Base-by-base conservation (phyloP, 2,797 vertebrate species). In the Hydrolagus colliei region DNA sequence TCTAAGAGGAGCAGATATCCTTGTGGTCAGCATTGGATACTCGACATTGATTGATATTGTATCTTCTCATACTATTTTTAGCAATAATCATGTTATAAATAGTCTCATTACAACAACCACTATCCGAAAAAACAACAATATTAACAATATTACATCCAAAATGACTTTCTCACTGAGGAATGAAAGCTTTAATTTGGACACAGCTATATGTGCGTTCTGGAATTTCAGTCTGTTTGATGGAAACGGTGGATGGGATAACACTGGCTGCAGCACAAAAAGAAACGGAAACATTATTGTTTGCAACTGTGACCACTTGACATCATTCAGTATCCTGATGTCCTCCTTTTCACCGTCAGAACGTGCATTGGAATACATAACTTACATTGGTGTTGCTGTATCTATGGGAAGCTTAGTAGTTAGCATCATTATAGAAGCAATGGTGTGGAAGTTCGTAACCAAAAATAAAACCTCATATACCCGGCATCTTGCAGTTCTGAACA, bases 271-370 rank as follows among this genome's bases (percentile, higher is more conserved):
- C 0, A 0, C 89, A 9, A 87, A 87, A 12, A 20, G 61, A 0
- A 0, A 0, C 0, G 88, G 88, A 0, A 0, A 87, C 76, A 84
- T 20, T 0, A 90, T 96, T 11, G 89, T 73, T 35, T 98, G 97
- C 80, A 88, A 10, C 74, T 98, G 96, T 87, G 89, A 91, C 90
- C 97, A 98, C 86, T 90, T 97, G 85, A 98, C 97, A 0, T 95
- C 96, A 0, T 98, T 98, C 90, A 97, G 97, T 0, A 93, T 98
- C 73, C 92, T 98, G 4, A 98, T 98, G 97, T 96, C 97, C 1
- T 90, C 92, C 0, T 52, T 3, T 52, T 52, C 41, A 52, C 2
- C 41, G 2, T 1, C 67, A 1, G 2, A 20, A 9, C 86, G 75
- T 0, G 1, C 72, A 0, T 84, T 95, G 91, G 72, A 87, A 6